Conservation (phyloP, 2,113 vertebrate genomes). For the Zosterops japonicus region DNA sequence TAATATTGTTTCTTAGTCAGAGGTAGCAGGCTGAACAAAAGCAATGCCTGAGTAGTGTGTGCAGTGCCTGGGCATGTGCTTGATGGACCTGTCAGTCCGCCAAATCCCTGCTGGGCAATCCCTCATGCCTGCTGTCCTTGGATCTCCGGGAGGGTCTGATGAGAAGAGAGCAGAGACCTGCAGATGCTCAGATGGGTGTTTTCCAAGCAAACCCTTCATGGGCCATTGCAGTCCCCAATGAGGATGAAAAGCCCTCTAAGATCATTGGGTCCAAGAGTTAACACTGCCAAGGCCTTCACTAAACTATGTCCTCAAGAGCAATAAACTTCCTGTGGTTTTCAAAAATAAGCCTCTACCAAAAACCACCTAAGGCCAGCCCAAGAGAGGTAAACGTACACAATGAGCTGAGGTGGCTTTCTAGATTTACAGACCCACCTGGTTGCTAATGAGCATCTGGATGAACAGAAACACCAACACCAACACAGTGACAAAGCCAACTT, state of each 20-base stretch:
- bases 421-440: background rate
- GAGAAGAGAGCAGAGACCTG: background rate
- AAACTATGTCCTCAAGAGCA: background rate
- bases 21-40: background rate
- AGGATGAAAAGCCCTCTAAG: background rate
- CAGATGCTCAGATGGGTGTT: background rate
- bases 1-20: background rate
- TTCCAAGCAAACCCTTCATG: background rate
- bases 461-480: background rate
- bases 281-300: background rate
- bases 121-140: accelerated
- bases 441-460: accelerated
- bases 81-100: accelerated
- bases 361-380: background rate
- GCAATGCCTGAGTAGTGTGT: background rate
- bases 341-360: background rate
- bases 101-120: too few relatives aligned
- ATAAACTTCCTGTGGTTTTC: background rate
- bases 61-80: background rate
- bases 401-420: background rate
- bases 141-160: background rate
- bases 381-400: too few relatives aligned
- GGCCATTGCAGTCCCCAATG: background rate
- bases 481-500: background rate
- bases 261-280: background rate